Evolutionary conservation across 2,888 invertebrate genomes (phyloP), one percentile per base, ranked within the genome.

Genomic region (Chouioia cunea): DNA sequence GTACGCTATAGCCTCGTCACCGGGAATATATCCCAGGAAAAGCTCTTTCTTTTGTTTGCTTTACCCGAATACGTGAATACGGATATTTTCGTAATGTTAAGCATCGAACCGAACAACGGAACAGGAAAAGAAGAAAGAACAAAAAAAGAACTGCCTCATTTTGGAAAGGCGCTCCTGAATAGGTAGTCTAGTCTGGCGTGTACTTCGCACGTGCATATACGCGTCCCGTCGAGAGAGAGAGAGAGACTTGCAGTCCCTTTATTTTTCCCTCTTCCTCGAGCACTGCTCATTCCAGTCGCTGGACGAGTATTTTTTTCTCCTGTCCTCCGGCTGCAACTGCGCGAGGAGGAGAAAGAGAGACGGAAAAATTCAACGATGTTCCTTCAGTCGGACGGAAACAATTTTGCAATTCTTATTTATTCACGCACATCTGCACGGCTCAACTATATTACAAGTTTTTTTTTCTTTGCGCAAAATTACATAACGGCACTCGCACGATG

Each of bases 331-430:
- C 15, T 8, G 46, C 6, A 36, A 44, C 62, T 18, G 20, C n/a
- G 53, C 43, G 6, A 6, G 16, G 46, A 23, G 14, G n/a, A 36
- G 59, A 68, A 68, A 56, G 64, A 59, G 27, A 2, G 46, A 22
- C 4, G 18, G 64, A 68, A 68, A 57, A 68, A 60, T 72, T 66
- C 60, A 36, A 36, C 36, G 36, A 36, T 60, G 53, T 57, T 63
- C 64, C 50, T 46, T 54, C 58, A 57, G 46, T 12, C 57, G 23
- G 52, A 48, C 22, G 44, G 22, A 53, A 70, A 70, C 44, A 70
- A 73, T 70, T 70, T 73, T 67, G 73, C 73, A 73, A 73, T 73
- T 67, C 73, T 70, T 70, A 67, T 70, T 70, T 70, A 70, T 66
- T 67, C 63, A 66, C 67, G 67, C 62, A 48, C 70, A 63, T 66